These are phyloP conservation scores for Hyposmocoma kahamanoa DNA, from an alignment of 1,140 invertebrate genomes.

Conservation along the genomic window DNA sequence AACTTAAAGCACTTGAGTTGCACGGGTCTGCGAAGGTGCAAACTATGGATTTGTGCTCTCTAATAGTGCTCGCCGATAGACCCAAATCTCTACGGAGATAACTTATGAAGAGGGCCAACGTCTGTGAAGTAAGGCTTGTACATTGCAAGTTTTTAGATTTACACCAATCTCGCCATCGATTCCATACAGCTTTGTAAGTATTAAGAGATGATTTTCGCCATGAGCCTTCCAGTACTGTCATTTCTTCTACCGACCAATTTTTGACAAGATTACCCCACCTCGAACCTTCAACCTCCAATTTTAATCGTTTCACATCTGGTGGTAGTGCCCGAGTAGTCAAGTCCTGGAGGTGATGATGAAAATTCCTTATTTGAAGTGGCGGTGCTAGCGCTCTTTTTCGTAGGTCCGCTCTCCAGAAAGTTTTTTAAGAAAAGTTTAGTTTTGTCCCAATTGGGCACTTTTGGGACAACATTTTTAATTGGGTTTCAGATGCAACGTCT, in stretches of 20 bases:
- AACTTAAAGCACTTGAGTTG: background rate
- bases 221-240: background rate
- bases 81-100: background rate
- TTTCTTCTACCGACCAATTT: background rate
- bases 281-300: slow-evolving; percentile 8
- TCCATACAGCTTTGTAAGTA: slow-evolving; percentile 5
- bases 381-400: slow-evolving; percentile 2
- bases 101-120: slow-evolving; percentile 3
- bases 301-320: slow-evolving; percentile 8
- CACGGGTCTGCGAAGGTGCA: slow-evolving; percentile 6
- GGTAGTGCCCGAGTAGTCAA: slow-evolving; percentile 3
- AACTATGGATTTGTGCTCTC: slow-evolving; percentile 8
- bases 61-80: slow-evolving; percentile 2
- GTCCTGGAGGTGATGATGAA: background rate
- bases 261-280: slow-evolving; percentile 6
- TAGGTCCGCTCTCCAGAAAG: slow-evolving; percentile 12
- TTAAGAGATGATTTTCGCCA: slow-evolving; percentile 7
- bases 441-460: slow-evolving; percentile 10
- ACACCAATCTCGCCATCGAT: slow-evolving; percentile 1
- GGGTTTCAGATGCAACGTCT: too few relatives aligned
- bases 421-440: too few relatives aligned
- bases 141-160: background rate
- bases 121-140: background rate
- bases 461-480: slow-evolving; percentile 3
- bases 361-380: slow-evolving; percentile 5